Evolutionary conservation across 2,113 vertebrate genomes (phyloP).

Genomic region (Alethe castanea): DNA sequence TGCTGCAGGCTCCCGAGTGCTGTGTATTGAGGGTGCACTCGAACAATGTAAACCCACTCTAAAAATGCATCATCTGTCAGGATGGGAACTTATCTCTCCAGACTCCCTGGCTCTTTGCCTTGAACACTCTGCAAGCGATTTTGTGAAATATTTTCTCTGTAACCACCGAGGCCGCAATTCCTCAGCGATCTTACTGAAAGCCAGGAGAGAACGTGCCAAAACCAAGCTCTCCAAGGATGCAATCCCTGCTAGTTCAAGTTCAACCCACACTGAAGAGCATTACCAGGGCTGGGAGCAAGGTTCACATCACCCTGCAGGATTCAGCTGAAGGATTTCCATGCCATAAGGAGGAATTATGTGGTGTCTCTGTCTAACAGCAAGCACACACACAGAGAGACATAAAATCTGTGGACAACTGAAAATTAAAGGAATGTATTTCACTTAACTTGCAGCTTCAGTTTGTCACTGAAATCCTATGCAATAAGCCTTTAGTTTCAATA

Average conservation of each 20-base stretch:
- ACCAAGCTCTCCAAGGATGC: background rate
- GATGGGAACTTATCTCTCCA: background rate
- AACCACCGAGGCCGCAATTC: background rate
- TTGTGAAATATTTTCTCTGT: background rate
- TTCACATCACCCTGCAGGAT: background rate
- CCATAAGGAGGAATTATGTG: background rate
- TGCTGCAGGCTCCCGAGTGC: background rate
- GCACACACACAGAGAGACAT: background rate
- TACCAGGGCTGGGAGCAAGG: background rate
- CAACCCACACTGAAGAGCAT: background rate
- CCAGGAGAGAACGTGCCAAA: background rate
- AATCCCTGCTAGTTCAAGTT: background rate
- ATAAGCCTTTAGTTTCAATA: background rate
- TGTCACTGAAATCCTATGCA: background rate
- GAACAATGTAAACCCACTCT: background rate
- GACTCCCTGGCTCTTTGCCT: background rate
- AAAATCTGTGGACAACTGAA: background rate
- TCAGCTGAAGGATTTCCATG: background rate
- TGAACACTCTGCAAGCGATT: background rate
- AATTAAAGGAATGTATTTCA: background rate
- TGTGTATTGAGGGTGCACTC: background rate
- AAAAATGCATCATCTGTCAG: background rate
- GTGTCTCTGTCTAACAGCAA: background rate
- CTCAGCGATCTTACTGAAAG: background rate
- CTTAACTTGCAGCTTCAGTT: background rate